Evolutionary conservation across 2,113 vertebrate species (phyloP), one percentile per base, ranked within the genome.

Genomic region (Coptodon rendalli): DNA sequence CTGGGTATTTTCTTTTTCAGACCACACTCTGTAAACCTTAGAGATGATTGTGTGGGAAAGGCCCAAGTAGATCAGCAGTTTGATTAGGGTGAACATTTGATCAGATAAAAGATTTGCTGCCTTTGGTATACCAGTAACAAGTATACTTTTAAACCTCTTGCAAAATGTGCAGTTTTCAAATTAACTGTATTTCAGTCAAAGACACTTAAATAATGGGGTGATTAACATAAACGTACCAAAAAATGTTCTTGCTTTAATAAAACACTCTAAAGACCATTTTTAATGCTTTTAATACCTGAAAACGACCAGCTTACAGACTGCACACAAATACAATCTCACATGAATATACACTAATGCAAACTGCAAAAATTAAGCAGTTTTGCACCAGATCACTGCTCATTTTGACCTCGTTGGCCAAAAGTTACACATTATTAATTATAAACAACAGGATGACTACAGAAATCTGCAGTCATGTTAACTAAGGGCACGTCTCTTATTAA

Each of bases 301-400:
- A 94, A 94, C 86, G 71, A 86, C 94, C 87, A 89, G 71, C 48
- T 80, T 87, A 93, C 82, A 92, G 63, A 87, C 83, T 82, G 17
- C 89, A 92, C 86, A 93, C 82, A 89, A 85, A 91, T 61, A 90
- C 88, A 87, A 85, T 87, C 87, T 82, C 22, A 92, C 89, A 86
- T 84, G 84, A 93, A 95, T 90, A 94, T 83, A 93, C 89, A 93
- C 81, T 50, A 90, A 94, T 96, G 92, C 94, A 96, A 95, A 96
- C 87, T 5, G 88, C 86, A 94, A 91, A 90, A 83, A 90, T 53
- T 63, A 76, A 48, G 27, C 45, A 31, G 10, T 78, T 52, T n/a
- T 52, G 27, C 27, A 24, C 29, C 73, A 52, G 45, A 63, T 53
- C 45, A 45, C 80, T 83, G 81, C 66, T 83, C n/a, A 54, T 50